phyloP scores from a whole-genome alignment of 2,888 invertebrate genomes.

The Leptopilina drosophilae region DNA sequence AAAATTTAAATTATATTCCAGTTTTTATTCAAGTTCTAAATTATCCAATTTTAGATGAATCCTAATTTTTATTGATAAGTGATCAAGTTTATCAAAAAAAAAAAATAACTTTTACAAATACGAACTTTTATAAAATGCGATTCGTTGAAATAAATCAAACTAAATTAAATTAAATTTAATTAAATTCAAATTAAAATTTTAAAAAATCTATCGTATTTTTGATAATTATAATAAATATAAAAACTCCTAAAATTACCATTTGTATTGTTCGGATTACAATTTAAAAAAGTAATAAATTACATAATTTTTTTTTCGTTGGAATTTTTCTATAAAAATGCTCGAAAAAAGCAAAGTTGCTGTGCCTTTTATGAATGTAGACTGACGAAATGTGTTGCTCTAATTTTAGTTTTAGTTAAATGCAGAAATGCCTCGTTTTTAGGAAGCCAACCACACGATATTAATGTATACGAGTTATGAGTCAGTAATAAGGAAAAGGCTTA shows the following conservation, averaged over 20 bases:
- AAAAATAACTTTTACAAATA: background rate
- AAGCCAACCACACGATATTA: constrained; percentile 16
- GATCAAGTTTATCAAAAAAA: constrained; percentile 7
- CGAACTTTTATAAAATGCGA: constrained; percentile 10
- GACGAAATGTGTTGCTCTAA: background rate
- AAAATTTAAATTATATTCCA: too few species aligned
- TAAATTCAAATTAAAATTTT: too few species aligned
- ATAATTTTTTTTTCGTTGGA: too few species aligned
- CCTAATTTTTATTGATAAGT: background rate
- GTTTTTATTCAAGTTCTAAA: too few species aligned
- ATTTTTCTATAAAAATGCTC: background rate
- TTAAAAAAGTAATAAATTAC: too few species aligned
- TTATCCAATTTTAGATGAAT: too few species aligned
- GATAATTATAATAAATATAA: too few species aligned
- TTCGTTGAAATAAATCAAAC: too few species aligned
- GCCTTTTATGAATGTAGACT: background rate
- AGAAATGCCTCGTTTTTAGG: constrained; percentile 9
- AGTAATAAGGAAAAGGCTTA: constrained; percentile 7
- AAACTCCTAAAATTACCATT: too few species aligned
- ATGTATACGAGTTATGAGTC: constrained; percentile 3
- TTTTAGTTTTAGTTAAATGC: constrained; percentile 22
- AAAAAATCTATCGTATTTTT: too few species aligned
- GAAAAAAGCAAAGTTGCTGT: background rate
- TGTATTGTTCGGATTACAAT: too few species aligned
- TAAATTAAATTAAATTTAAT: too few species aligned